Conservation (phyloP, 2,797 vertebrate species). For the Macrochelys suwanniensis region DNA sequence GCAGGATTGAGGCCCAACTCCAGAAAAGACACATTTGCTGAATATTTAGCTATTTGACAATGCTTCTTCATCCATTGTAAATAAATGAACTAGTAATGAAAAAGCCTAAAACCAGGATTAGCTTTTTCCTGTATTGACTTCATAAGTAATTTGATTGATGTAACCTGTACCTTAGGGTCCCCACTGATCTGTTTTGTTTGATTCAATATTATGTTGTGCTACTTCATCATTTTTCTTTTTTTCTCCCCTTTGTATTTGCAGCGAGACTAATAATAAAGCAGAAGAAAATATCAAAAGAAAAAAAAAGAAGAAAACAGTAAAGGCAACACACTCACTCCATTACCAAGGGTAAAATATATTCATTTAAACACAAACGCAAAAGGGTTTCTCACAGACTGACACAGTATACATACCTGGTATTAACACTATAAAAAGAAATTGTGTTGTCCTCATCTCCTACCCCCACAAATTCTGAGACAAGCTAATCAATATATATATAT, state of each 20-base stretch:
- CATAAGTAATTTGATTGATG: background rate
- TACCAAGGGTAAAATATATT: background rate
- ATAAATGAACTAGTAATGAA: background rate
- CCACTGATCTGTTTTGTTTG: background rate
- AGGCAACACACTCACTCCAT: background rate
- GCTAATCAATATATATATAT: background rate
- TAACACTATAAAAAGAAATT: background rate
- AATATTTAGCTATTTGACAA: background rate
- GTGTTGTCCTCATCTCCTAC: background rate
- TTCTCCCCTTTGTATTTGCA: background rate
- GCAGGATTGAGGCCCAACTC: background rate
- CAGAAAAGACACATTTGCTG: accelerated
- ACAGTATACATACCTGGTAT: background rate
- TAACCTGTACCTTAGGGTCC: background rate
- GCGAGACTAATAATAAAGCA: background rate
- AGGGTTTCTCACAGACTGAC: background rate
- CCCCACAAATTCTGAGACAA: background rate
- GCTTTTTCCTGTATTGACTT: accelerated
- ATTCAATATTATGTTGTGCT: background rate
- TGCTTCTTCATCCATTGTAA: background rate
- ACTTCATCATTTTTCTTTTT: background rate
- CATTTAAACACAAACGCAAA: background rate
- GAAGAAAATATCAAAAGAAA: background rate
- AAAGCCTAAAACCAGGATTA: background rate
- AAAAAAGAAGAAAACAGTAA: background rate